Conservation (phyloP, 2,888 invertebrate genomes). For the Muschampia plurimacula region DNA sequence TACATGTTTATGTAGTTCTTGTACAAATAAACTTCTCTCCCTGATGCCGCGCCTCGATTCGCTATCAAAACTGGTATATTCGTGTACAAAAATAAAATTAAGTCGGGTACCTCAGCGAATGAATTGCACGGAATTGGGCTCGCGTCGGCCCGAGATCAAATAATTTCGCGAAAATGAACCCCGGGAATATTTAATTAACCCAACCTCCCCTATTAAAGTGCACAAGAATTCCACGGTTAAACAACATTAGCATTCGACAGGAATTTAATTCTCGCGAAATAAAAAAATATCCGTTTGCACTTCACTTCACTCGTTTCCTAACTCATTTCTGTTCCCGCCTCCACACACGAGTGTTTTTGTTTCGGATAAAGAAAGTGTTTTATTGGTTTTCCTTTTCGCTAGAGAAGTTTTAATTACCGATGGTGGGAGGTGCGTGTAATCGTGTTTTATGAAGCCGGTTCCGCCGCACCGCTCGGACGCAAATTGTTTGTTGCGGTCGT, state of each 20-base stretch:
- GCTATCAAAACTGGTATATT: constrained; percentile 50
- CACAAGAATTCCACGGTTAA: constrained; percentile 82
- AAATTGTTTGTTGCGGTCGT: constrained; percentile 72
- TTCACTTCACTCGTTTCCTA: constrained; percentile 60
- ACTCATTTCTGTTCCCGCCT: constrained; percentile 60
- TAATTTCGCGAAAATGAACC: constrained; percentile 83
- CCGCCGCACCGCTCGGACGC: constrained; percentile 54
- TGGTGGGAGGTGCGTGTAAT: constrained; percentile 59
- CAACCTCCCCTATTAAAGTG: constrained; percentile 77
- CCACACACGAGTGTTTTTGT: constrained; percentile 62
- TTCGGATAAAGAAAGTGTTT: constrained; percentile 67
- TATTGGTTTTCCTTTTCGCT: constrained; percentile 75
- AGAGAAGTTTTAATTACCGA: constrained; percentile 76
- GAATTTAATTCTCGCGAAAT: constrained; percentile 77
- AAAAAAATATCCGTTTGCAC: constrained; percentile 74
- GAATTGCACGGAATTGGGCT: constrained; percentile 70
- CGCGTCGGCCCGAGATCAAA: constrained; percentile 75
- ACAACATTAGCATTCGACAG: constrained; percentile 82
- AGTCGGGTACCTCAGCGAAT: constrained; percentile 65
- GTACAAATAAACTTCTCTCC: constrained; percentile 59
- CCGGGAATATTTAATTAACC: constrained; percentile 82
- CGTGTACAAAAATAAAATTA: constrained; percentile 66
- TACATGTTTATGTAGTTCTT: constrained; percentile 67
- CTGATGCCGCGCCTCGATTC: constrained; percentile 47
- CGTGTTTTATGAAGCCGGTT: constrained; percentile 60